These are phyloP conservation scores for Odontocerum albicorne DNA, from an alignment of 2,888 invertebrate genomes.

Conservation along the genomic window DNA sequence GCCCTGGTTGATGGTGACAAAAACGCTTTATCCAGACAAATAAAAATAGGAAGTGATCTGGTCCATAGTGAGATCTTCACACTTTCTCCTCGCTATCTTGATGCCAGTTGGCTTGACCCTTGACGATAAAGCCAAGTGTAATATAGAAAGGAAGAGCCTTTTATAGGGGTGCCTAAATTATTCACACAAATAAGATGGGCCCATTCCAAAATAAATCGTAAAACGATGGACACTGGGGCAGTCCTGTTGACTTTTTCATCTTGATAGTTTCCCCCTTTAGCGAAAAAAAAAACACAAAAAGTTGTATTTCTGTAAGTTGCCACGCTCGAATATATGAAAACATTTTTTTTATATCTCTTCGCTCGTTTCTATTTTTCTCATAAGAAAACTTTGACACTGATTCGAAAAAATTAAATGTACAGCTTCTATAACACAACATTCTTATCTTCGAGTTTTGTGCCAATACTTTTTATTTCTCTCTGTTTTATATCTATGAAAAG, in stretches of 20 bases:
- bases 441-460: no score
- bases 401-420: no score
- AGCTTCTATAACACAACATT: no score
- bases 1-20: neutral
- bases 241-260: neutral
- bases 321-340: no score
- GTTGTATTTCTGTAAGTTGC: no score
- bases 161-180: constrained; percentile 26
- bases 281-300: neutral
- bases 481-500: no score
- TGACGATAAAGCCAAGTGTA: constrained; percentile 19
- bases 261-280: neutral
- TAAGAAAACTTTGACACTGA: no score
- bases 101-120: constrained; percentile 29
- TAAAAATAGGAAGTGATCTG: neutral
- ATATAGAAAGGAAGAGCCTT: constrained; percentile 15
- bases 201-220: constrained; percentile 12
- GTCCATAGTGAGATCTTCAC: constrained; percentile 3
- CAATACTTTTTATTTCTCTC: no score
- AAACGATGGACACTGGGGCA: neutral
- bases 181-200: constrained; percentile 28
- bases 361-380: no score
- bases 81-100: constrained; percentile 22
- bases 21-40: neutral
- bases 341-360: no score